A percentile compares a stretch with the other conserved stretches of the same genome.
Evolutionary conservation across 2,113 vertebrate species (phyloP).

Genomic region (Heterocephalus glaber): DNA sequence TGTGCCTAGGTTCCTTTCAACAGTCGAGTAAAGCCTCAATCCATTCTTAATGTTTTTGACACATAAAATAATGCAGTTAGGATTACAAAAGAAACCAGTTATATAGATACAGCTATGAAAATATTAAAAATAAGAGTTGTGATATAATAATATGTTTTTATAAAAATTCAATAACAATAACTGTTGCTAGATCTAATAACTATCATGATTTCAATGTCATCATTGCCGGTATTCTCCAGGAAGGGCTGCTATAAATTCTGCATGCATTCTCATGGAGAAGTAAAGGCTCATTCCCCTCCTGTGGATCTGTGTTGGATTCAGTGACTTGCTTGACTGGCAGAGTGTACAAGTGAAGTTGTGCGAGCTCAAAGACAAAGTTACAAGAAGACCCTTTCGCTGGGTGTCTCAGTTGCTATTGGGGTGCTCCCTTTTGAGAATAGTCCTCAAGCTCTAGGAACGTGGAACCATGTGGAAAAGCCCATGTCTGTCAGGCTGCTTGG

Average conservation of each 20-base stretch:
- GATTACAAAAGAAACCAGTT: constrained; percentile 20
- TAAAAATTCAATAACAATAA: background rate
- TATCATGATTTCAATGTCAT: background rate
- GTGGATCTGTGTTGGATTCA: background rate
- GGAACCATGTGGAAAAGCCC: background rate
- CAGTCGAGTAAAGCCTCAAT: background rate
- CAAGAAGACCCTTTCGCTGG: background rate
- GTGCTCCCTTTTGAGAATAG: background rate
- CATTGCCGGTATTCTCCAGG: background rate
- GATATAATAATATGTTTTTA: background rate
- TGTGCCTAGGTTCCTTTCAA: background rate
- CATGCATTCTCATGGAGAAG: background rate
- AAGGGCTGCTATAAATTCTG: background rate
- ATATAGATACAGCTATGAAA: background rate
- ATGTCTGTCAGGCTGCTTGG: background rate
- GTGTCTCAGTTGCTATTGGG: background rate
- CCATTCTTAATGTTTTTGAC: background rate
- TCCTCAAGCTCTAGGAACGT: background rate
- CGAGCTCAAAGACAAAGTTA: background rate
- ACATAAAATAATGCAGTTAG: background rate
- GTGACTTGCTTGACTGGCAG: background rate
- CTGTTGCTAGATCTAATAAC: background rate
- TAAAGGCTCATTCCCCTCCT: background rate
- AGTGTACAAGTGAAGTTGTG: background rate
- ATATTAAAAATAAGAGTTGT: constrained; percentile 32